These are phyloP conservation scores for Schizotus pectinicornis DNA, from an alignment of 2,888 invertebrate species.

Conservation along the genomic window DNA sequence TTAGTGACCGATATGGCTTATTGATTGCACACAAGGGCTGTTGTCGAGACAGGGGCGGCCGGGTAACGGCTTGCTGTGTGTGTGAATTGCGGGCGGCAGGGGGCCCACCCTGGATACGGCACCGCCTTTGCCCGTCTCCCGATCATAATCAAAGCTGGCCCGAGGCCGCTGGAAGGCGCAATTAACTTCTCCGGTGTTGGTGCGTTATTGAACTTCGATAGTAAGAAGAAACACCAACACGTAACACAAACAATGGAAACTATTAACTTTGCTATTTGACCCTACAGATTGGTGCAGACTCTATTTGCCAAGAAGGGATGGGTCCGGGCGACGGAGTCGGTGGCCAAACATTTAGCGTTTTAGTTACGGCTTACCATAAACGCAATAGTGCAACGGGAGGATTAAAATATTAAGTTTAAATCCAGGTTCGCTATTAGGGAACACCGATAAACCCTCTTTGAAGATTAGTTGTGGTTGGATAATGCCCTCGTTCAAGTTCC, in stretches of 20 bases:
- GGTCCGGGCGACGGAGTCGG: neutral
- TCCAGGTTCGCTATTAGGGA: too few species aligned
- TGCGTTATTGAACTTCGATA: slow-evolving; percentile 30
- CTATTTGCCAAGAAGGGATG: too few species aligned
- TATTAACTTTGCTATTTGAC: slow-evolving; percentile 1
- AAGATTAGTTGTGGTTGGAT: too few species aligned
- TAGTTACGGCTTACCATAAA: too few species aligned
- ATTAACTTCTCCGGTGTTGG: slow-evolving; percentile 32
- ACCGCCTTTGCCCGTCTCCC: slow-evolving; percentile 26
- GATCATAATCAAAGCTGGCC: slow-evolving; percentile 35
- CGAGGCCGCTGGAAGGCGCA: slow-evolving; percentile 25
- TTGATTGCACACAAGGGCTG: slow-evolving; percentile 32
- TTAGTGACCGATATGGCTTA: slow-evolving; percentile 33
- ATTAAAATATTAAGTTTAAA: too few species aligned
- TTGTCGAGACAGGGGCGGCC: slow-evolving; percentile 15
- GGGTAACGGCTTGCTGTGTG: slow-evolving; percentile 17
- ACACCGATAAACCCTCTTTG: too few species aligned
- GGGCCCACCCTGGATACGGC: slow-evolving; percentile 1
- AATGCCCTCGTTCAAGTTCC: too few species aligned
- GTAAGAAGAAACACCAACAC: slow-evolving; percentile 31
- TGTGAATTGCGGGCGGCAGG: slow-evolving; percentile 15
- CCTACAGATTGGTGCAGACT: neutral
- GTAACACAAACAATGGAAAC: slow-evolving; percentile 26
- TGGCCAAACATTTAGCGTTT: neutral
- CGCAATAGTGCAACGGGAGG: too few species aligned